A percentile compares a stretch with the other conserved stretches of the same genome.
Conservation (phyloP, 1,140 invertebrate species). For the Heliconius hermathena region DNA sequence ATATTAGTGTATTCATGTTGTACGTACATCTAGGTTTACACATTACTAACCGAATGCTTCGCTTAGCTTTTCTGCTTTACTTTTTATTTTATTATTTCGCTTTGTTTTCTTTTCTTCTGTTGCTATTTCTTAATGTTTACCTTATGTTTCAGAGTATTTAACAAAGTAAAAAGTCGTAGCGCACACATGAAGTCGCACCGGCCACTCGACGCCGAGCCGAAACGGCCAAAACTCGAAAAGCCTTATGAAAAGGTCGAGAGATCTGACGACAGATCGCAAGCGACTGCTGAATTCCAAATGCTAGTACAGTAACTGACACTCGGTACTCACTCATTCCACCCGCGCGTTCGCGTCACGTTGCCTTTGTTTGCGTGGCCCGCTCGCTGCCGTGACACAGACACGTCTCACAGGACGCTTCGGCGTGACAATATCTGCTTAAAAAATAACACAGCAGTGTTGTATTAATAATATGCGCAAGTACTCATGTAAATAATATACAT, state of each 20-base stretch:
- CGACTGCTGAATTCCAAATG: constrained; percentile 72
- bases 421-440: constrained; percentile 1
- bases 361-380: neutral
- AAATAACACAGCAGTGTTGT: neutral
- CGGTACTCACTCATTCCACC: constrained; percentile 53
- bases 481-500: neutral
- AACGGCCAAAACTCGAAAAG: constrained; percentile 80
- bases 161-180: constrained; percentile 98
- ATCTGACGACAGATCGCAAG: constrained; percentile 72
- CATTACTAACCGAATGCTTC: constrained; percentile 60
- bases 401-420: neutral
- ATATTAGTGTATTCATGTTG: constrained; percentile 59
- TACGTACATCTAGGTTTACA: constrained; percentile 55
- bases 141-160: constrained; percentile 93
- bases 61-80: constrained; percentile 49
- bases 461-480: neutral
- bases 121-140: constrained; percentile 71
- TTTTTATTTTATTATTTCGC: constrained; percentile 47
- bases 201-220: constrained; percentile 87
- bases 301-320: constrained; percentile 60
- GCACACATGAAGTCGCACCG: constrained; percentile 99
- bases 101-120: constrained; percentile 62
- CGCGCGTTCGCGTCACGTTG: constrained; percentile 42
- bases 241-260: constrained; percentile 81
- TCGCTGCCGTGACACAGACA: neutral